Percentiles rank a stretch among this genome's conserved stretches.
Conservation (phyloP, 2,888 invertebrate genomes). For the Andricus quercusramuli region DNA sequence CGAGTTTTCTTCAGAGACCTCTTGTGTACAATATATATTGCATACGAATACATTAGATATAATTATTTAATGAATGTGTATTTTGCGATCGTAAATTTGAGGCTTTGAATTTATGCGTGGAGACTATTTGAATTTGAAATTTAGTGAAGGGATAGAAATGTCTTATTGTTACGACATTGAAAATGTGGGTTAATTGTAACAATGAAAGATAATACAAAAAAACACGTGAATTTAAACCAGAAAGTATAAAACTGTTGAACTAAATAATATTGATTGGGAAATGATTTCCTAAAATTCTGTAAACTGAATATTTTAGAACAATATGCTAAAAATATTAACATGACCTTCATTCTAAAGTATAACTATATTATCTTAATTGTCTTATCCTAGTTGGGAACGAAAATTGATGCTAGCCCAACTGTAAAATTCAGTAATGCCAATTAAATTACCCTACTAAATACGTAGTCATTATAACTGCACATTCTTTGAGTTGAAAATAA, state of each 20-base stretch:
- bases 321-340: too few species aligned
- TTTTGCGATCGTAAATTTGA: slow-evolving; percentile 25
- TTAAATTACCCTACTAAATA: neutral
- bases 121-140: slow-evolving; percentile 26
- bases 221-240: too few species aligned
- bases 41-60: neutral
- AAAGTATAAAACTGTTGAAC: too few species aligned
- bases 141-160: neutral
- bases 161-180: slow-evolving; percentile 1
- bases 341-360: too few species aligned
- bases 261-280: too few species aligned
- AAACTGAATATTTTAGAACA: too few species aligned
- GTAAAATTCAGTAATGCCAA: too few species aligned
- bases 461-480: neutral
- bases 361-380: too few species aligned
- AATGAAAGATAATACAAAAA: neutral
- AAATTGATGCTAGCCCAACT: too few species aligned
- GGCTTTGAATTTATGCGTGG: slow-evolving; percentile 18
- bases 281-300: too few species aligned
- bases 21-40: slow-evolving; percentile 1
- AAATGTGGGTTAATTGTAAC: neutral
- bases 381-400: too few species aligned
- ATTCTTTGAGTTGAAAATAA: neutral
- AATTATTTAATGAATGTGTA: slow-evolving; percentile 20
- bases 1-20: neutral